phyloP scores from a whole-genome alignment of 2,888 invertebrate species.

The Stenodema calcarata region DNA sequence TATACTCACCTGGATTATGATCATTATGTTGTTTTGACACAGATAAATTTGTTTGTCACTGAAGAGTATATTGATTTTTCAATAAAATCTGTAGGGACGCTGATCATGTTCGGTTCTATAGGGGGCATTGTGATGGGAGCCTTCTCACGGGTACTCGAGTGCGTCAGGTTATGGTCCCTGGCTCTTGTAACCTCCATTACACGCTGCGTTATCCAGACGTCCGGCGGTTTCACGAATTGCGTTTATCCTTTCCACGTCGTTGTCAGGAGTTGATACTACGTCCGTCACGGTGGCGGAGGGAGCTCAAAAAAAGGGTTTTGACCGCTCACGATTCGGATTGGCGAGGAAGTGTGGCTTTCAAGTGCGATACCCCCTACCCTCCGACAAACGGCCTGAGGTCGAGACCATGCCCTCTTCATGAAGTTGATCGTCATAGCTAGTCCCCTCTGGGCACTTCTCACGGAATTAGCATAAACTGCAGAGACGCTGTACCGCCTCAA shows the following conservation, averaged over 20 bases:
- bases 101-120: too few species aligned
- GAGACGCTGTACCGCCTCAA: conserved; percentile 30
- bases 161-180: neutral
- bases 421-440: conserved; percentile 36
- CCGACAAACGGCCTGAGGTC: neutral
- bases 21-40: too few species aligned
- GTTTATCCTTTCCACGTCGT: neutral
- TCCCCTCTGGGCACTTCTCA: conserved; percentile 43
- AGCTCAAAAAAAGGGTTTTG: neutral
- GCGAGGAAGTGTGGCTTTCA: neutral
- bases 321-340: conserved; percentile 4
- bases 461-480: conserved; percentile 47
- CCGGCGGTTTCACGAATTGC: neutral
- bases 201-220: neutral
- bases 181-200: neutral
- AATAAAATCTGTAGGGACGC: too few species aligned
- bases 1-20: too few species aligned
- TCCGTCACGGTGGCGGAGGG: neutral
- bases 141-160: neutral
- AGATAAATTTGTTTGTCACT: too few species aligned
- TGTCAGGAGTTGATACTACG: neutral
- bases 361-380: conserved; percentile 26
- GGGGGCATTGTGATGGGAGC: too few species aligned
- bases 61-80: too few species aligned
- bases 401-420: conserved; percentile 27